A percentile compares a stretch with the other conserved stretches of the same genome.
These are phyloP conservation scores for Cheirogaleus major DNA, from an alignment of 2,797 vertebrate genomes.

Conservation along the genomic window DNA sequence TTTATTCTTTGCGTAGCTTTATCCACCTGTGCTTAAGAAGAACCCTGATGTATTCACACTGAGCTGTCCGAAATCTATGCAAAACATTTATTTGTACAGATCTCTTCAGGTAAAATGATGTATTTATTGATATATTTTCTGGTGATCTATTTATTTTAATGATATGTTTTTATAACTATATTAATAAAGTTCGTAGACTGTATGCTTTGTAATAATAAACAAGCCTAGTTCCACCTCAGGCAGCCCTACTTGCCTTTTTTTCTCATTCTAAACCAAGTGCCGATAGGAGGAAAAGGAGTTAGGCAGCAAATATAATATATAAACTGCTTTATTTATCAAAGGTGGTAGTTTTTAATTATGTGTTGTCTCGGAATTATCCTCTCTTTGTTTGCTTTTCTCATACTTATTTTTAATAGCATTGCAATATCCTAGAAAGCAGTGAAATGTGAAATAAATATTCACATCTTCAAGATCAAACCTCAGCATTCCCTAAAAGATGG, in stretches of 20 bases:
- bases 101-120: slow-evolving; percentile 49
- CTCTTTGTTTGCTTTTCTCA: not conserved
- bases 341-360: not conserved
- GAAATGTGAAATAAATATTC: not conserved
- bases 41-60: not conserved
- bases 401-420: not conserved
- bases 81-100: slow-evolving; percentile 54
- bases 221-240: not conserved
- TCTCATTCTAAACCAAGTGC: not conserved
- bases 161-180: not conserved
- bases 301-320: not conserved
- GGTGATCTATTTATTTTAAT: not conserved
- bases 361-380: not conserved
- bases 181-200: slow-evolving; percentile 28
- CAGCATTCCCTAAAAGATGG: not conserved
- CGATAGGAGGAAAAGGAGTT: not conserved
- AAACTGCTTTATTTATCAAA: not conserved
- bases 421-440: not conserved
- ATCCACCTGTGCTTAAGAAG: not conserved
- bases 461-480: not conserved
- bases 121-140: slow-evolving; percentile 43
- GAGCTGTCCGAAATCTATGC: slow-evolving; percentile 74
- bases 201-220: slow-evolving; percentile 80
- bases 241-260: not conserved
- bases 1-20: not conserved